Percentiles rank a stretch among this genome's conserved stretches.
These are phyloP conservation scores for Grammomys surdaster DNA, from an alignment of 2,113 vertebrate genomes.

Conservation along the genomic window DNA sequence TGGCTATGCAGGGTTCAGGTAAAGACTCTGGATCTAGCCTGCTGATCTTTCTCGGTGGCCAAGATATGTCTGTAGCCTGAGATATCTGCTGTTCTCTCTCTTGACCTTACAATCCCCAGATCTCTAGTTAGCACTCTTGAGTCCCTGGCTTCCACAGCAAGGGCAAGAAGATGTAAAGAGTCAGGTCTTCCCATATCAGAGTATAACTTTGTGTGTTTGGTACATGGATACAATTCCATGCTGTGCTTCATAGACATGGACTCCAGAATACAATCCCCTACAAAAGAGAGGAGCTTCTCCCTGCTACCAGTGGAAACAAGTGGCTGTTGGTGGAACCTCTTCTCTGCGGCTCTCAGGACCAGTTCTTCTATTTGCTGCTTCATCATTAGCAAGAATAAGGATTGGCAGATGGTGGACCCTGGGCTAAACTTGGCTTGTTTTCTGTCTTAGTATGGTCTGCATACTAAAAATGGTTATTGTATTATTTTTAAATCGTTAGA, in stretches of 20 bases:
- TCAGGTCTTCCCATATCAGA: not conserved
- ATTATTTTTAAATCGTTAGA: not conserved
- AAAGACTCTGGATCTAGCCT: not conserved
- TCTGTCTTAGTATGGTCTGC: not conserved
- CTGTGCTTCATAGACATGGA: not conserved
- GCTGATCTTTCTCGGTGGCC: not conserved
- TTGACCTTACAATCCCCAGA: not conserved
- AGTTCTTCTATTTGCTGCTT: not conserved
- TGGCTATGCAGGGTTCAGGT: not conserved
- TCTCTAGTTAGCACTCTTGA: not conserved
- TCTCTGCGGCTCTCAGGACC: not conserved
- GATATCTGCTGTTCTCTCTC: not conserved
- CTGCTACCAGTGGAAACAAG: not conserved
- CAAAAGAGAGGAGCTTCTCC: not conserved
- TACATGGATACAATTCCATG: not conserved
- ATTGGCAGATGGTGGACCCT: not conserved
- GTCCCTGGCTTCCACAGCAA: not conserved
- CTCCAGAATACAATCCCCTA: not conserved
- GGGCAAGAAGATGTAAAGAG: not conserved
- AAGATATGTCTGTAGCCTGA: not conserved
- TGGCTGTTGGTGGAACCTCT: not conserved
- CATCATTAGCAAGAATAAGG: not conserved
- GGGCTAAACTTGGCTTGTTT: not conserved
- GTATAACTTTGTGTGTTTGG: not conserved
- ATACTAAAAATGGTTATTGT: slow-evolving; percentile 14